These are phyloP conservation scores for Campylomormyrus tamandua DNA, from an alignment of 2,113 vertebrate genomes.

Conservation along the genomic window DNA sequence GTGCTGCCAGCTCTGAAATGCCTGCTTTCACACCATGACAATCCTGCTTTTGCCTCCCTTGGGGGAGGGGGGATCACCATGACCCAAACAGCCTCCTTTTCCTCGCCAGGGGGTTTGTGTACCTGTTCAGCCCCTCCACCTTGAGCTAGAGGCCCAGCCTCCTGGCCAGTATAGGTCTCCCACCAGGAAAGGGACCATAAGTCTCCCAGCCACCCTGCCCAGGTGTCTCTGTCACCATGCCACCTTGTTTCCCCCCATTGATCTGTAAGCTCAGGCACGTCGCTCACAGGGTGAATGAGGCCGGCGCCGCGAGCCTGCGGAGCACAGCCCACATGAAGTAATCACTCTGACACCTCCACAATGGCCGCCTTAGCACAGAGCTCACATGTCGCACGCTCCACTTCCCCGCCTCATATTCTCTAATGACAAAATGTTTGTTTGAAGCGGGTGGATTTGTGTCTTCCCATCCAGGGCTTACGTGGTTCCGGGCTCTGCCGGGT, in stretches of 20 bases:
- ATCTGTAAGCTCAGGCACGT: constrained; percentile 56
- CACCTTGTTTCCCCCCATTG: constrained; percentile 37
- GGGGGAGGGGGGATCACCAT: neutral
- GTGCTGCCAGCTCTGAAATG: neutral
- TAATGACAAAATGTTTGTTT: constrained; percentile 82
- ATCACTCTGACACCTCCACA: constrained; percentile 78
- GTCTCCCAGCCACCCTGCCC: neutral
- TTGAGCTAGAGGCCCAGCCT: constrained; percentile 14
- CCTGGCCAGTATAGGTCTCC: constrained; percentile 30
- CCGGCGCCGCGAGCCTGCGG: constrained; percentile 74
- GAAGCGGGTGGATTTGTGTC: constrained; percentile 83
- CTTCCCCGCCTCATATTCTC: constrained; percentile 81
- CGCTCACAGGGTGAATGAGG: constrained; percentile 62
- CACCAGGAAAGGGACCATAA: constrained; percentile 26
- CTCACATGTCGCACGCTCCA: constrained; percentile 65
- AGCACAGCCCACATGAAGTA: constrained; percentile 76
- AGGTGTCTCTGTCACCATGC: constrained; percentile 25
- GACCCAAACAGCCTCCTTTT: neutral
- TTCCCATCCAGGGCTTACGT: constrained; percentile 76
- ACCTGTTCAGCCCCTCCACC: neutral
- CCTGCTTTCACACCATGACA: neutral
- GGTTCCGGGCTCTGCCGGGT: constrained; percentile 79
- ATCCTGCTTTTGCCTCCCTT: neutral
- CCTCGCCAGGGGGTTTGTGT: neutral
- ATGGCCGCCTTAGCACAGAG: constrained; percentile 67